These are phyloP conservation scores for Drosophila meridiana DNA, from an alignment of 2,888 invertebrate species.

Conservation along the genomic window DNA sequence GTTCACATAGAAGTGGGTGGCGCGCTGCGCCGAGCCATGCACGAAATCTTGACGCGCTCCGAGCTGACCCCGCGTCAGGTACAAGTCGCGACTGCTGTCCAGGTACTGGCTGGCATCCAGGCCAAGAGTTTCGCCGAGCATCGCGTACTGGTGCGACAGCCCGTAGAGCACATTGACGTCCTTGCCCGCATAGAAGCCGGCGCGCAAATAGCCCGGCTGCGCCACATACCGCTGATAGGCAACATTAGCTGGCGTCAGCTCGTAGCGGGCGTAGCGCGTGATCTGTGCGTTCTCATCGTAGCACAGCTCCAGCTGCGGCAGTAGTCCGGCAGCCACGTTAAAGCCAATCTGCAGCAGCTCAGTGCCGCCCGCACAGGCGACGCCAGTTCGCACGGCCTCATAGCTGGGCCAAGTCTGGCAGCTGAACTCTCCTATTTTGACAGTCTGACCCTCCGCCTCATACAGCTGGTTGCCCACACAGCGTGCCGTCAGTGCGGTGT, in stretches of 20 bases:
- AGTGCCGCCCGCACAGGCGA: conserved; percentile 77
- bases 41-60: conserved; percentile 86
- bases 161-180: conserved; percentile 82
- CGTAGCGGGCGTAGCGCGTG: conserved; percentile 84
- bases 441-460: conserved; percentile 62
- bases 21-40: conserved; percentile 85
- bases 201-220: conserved; percentile 81
- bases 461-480: conserved; percentile 76
- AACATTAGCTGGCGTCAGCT: conserved; percentile 83
- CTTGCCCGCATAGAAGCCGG: conserved; percentile 81
- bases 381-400: conserved; percentile 70
- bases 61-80: conserved; percentile 86
- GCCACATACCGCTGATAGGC: conserved; percentile 84
- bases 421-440: conserved; percentile 72
- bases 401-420: conserved; percentile 82
- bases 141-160: conserved; percentile 78
- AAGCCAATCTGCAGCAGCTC: conserved; percentile 84
- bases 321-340: conserved; percentile 69
- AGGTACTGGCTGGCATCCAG: conserved; percentile 69
- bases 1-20: conserved; percentile 86
- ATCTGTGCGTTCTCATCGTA: conserved; percentile 82
- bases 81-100: conserved; percentile 51
- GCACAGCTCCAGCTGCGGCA: conserved; percentile 84
- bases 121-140: conserved; percentile 81
- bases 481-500: conserved; percentile 70